Evolutionary conservation across 2,888 invertebrate species (phyloP).

Genomic region (Acleris literana): DNA sequence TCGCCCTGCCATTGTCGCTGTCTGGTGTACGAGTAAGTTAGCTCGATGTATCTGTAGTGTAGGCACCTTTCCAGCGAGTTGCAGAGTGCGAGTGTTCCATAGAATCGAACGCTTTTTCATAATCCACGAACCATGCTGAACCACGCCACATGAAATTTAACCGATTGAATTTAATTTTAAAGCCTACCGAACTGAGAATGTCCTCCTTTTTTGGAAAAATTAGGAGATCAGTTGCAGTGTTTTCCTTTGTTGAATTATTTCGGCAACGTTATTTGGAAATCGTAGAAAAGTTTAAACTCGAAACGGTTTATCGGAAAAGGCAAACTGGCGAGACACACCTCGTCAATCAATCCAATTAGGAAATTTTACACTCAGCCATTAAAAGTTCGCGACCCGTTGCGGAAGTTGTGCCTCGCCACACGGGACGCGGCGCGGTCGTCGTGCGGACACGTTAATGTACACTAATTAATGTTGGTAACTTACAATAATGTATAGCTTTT

Average conservation of each 20-base stretch:
- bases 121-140: too few species aligned
- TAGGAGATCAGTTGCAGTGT: too few species aligned
- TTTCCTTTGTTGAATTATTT: not conserved
- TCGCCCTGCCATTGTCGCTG: too few species aligned
- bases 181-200: too few species aligned
- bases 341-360: constrained; percentile 67
- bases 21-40: too few species aligned
- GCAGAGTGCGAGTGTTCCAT: too few species aligned
- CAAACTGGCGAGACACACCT: constrained; percentile 55
- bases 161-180: too few species aligned
- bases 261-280: not conserved
- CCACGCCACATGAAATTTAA: too few species aligned
- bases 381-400: constrained; percentile 58
- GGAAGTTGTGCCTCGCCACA: constrained; percentile 30
- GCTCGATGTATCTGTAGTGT: too few species aligned
- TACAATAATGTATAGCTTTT: not conserved
- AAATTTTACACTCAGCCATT: constrained; percentile 64
- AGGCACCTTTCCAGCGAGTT: too few species aligned
- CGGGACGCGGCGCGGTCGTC: constrained; percentile 16
- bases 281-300: not conserved
- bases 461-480: not conserved
- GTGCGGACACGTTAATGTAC: constrained; percentile 10
- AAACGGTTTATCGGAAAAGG: constrained; percentile 46
- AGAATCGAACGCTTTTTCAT: too few species aligned
- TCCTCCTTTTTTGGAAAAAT: too few species aligned